Conservation (phyloP, 2,888 invertebrate genomes). For the Drosophila picticornis region DNA sequence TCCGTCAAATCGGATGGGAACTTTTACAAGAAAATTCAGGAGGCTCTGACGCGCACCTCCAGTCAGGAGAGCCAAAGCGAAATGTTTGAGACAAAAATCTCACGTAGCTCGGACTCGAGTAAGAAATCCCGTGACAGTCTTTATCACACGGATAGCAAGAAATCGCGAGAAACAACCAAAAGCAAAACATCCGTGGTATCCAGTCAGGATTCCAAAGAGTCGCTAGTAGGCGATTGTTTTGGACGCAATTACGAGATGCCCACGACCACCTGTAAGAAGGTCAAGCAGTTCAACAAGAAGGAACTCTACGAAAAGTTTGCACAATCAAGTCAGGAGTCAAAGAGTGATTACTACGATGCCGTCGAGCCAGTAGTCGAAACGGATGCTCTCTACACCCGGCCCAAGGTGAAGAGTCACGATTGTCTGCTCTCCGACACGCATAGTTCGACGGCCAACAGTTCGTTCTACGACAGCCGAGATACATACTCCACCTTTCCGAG, state of each 20-base stretch:
- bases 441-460: conserved; percentile 83
- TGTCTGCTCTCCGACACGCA: conserved; percentile 87
- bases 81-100: conserved; percentile 88
- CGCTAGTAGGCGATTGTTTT: conserved; percentile 84
- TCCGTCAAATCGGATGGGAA: conserved; percentile 91
- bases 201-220: conserved; percentile 89
- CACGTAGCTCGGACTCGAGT: conserved; percentile 89
- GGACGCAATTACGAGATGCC: conserved; percentile 86
- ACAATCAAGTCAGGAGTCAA: conserved; percentile 90
- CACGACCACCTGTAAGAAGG: conserved; percentile 85
- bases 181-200: conserved; percentile 88
- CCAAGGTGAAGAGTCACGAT: conserved; percentile 87
- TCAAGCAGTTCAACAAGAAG: conserved; percentile 82
- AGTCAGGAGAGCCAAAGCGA: conserved; percentile 90
- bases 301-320: conserved; percentile 86
- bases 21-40: conserved; percentile 90
- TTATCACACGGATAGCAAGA: conserved; percentile 89
- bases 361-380: conserved; percentile 83
- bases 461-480: conserved; percentile 87
- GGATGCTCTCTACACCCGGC: conserved; percentile 68
- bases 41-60: conserved; percentile 88
- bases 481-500: conserved; percentile 88
- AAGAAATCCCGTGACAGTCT: conserved; percentile 89
- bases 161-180: conserved; percentile 88
- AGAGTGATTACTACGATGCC: conserved; percentile 89